phyloP scores from a whole-genome alignment of 2,888 invertebrate genomes.

The Dicyrtomina minuta region DNA sequence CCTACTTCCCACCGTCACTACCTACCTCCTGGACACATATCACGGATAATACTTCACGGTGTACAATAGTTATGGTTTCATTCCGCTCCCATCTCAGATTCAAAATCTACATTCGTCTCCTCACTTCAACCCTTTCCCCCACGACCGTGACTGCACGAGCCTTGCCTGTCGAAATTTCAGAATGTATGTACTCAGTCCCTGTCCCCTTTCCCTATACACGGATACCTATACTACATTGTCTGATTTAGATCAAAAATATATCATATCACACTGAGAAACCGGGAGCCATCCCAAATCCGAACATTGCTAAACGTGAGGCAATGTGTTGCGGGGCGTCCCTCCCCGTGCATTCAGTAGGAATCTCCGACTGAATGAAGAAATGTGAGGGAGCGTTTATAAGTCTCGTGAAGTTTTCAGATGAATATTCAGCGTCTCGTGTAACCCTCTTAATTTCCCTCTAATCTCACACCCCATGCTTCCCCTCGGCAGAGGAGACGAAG shows the following conservation, averaged over 20 bases:
- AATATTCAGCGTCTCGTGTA: slow-evolving; percentile 31
- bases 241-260: too few relatives aligned
- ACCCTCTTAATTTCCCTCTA: slow-evolving; percentile 33
- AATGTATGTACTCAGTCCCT: too few relatives aligned
- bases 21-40: too few relatives aligned
- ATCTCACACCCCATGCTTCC: slow-evolving; percentile 28
- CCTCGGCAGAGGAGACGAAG: neutral
- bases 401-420: slow-evolving; percentile 9
- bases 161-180: neutral
- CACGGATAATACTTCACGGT: too few relatives aligned
- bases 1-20: too few relatives aligned
- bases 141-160: neutral
- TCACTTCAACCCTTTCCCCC: slow-evolving; percentile 13
- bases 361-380: neutral
- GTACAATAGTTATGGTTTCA: neutral
- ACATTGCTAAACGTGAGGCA: too few relatives aligned
- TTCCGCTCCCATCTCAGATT: neutral
- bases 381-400: neutral
- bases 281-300: neutral
- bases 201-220: too few relatives aligned
- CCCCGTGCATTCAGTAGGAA: too few relatives aligned
- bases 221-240: too few relatives aligned
- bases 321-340: too few relatives aligned
- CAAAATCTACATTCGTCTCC: slow-evolving; percentile 17
- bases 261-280: neutral